phyloP scores from a whole-genome alignment of 2,797 vertebrate genomes.

The Sebastes minor region DNA sequence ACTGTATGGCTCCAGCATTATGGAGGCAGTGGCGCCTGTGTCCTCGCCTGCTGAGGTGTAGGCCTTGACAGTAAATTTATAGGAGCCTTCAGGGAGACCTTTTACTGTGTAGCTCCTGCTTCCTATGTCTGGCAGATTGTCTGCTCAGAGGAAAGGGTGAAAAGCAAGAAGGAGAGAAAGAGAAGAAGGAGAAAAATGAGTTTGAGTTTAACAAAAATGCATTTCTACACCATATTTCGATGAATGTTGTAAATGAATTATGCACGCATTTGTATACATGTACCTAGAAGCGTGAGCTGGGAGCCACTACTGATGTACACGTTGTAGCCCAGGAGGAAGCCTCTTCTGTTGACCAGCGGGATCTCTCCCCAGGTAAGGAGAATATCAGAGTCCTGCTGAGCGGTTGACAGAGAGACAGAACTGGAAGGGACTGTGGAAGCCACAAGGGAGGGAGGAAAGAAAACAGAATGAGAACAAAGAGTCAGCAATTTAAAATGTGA shows the following conservation, averaged over 20 bases:
- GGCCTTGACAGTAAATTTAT: conserved; percentile 82
- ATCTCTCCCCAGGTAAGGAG: conserved; percentile 76
- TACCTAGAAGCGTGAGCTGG: conserved; percentile 73
- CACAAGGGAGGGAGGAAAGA: not conserved
- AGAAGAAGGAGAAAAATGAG: not conserved
- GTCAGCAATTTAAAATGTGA: not conserved
- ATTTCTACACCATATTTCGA: not conserved
- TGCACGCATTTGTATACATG: not conserved
- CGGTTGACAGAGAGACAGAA: conserved; percentile 52
- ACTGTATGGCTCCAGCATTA: conserved; percentile 73
- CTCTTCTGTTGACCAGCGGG: conserved; percentile 62
- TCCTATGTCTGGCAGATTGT: conserved; percentile 61
- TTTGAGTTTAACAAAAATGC: not conserved
- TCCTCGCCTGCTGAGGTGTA: conserved; percentile 82
- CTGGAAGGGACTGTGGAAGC: conserved; percentile 64
- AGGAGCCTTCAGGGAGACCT: conserved; percentile 53
- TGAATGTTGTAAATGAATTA: not conserved
- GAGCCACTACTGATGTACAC: conserved; percentile 73
- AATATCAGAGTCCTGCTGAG: conserved; percentile 66
- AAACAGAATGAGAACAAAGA: not conserved
- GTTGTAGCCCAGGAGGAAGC: conserved; percentile 79
- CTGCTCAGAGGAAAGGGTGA: conserved; percentile 42
- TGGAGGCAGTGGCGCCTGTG: conserved; percentile 60
- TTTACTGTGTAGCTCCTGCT: conserved; percentile 66
- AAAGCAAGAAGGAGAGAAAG: not conserved